These are phyloP conservation scores for Scotopteryx bipunctaria DNA, from an alignment of 2,888 invertebrate genomes.

Conservation along the genomic window DNA sequence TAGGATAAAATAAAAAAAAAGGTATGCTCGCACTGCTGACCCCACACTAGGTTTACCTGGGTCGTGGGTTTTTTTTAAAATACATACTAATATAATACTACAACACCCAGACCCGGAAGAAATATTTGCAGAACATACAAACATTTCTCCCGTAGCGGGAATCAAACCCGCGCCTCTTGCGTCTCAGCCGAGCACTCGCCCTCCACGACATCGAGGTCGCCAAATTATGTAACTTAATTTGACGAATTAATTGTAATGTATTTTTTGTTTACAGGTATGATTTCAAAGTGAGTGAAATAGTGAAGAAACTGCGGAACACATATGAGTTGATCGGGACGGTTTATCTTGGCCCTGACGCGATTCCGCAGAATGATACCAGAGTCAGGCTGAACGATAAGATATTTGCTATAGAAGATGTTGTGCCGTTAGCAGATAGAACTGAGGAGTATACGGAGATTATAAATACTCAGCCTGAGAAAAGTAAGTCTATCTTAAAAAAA, in stretches of 20 bases:
- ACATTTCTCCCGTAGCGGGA: neutral
- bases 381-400: constrained; percentile 85
- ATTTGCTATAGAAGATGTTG: constrained; percentile 84
- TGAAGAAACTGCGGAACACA: constrained; percentile 56
- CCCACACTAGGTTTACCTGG: no score
- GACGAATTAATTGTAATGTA: no score
- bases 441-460: constrained; percentile 64
- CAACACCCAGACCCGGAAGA: no score
- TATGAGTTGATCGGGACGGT: constrained; percentile 83
- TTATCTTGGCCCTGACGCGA: constrained; percentile 79
- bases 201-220: no score
- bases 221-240: no score
- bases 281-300: constrained; percentile 77
- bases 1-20: no score
- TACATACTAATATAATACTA: no score
- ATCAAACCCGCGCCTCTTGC: no score
- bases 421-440: constrained; percentile 70
- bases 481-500: constrained; percentile 60
- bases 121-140: neutral
- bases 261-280: constrained; percentile 75
- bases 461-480: constrained; percentile 57
- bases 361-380: constrained; percentile 83
- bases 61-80: no score
- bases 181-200: no score
- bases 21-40: no score